These are phyloP conservation scores for Ophion obscuratus DNA, from an alignment of 2,888 invertebrate genomes.

Conservation along the genomic window DNA sequence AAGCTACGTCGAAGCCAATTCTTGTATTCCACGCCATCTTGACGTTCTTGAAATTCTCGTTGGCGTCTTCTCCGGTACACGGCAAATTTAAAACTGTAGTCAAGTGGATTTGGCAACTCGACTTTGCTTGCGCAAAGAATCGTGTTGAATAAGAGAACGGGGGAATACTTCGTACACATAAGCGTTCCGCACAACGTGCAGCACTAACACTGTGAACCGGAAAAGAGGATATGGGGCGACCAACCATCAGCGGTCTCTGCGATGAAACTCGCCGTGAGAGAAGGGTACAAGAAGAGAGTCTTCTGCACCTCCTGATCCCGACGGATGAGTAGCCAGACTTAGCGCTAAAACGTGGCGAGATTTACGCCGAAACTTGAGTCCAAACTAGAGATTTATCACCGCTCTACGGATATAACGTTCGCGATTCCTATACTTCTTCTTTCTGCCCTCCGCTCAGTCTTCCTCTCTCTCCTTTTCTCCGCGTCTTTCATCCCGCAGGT, in stretches of 20 bases:
- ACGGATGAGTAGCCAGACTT: conserved; percentile 82
- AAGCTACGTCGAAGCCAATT: background rate
- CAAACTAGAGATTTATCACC: conserved; percentile 82
- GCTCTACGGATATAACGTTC: conserved; percentile 66
- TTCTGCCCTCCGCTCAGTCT: conserved; percentile 6
- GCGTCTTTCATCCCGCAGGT: conserved; percentile 12
- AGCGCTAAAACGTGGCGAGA: conserved; percentile 84
- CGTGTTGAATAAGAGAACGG: conserved; percentile 20
- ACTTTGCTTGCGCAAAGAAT: conserved; percentile 26
- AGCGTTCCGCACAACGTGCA: background rate
- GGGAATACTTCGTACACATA: conserved; percentile 16
- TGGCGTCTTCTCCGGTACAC: conserved; percentile 15
- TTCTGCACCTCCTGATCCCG: conserved; percentile 80
- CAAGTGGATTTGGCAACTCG: conserved; percentile 68
- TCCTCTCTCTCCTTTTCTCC: background rate
- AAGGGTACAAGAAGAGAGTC: conserved; percentile 65
- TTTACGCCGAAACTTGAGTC: conserved; percentile 83
- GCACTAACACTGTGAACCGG: conserved; percentile 27
- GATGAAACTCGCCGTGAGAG: conserved; percentile 49
- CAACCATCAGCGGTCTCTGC: conserved; percentile 11
- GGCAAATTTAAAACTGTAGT: conserved; percentile 59
- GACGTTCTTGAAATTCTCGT: conserved; percentile 24
- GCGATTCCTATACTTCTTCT: conserved; percentile 67
- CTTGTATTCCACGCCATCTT: conserved; percentile 28
- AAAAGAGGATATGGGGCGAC: conserved; percentile 16